These are phyloP conservation scores for Pavo muticus DNA, from an alignment of 2,113 vertebrate species.

Conservation along the genomic window DNA sequence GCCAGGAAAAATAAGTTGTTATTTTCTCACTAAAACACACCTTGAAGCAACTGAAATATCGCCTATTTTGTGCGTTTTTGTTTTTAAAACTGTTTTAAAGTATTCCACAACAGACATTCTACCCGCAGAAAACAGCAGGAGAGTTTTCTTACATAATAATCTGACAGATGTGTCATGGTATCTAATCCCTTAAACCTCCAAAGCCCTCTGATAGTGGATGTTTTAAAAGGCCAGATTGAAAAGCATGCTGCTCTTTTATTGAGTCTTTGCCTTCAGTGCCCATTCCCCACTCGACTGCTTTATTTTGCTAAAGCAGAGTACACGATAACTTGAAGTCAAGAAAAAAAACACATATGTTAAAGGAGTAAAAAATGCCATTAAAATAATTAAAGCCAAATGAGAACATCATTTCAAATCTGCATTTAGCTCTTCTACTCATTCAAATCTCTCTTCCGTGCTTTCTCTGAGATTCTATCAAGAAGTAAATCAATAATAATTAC, in stretches of 20 bases:
- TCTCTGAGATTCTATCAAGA: conserved; percentile 13
- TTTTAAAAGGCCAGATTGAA: conserved; percentile 83
- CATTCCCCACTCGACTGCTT: conserved; percentile 65
- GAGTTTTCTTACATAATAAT: conserved; percentile 83
- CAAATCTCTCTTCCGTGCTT: background rate
- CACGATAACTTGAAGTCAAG: conserved; percentile 59
- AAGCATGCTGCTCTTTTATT: conserved; percentile 84
- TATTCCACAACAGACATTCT: conserved; percentile 67
- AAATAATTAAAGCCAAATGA: conserved; percentile 20
- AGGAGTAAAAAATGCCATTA: conserved; percentile 54
- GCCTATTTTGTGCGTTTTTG: background rate
- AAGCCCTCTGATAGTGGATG: conserved; percentile 83
- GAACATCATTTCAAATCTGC: background rate
- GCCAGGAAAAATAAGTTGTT: background rate
- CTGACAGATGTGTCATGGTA: conserved; percentile 85
- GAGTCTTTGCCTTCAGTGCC: conserved; percentile 75
- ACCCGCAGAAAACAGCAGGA: conserved; percentile 76
- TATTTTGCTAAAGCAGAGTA: conserved; percentile 59
- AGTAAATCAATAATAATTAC: conserved; percentile 70
- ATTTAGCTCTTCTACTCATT: background rate
- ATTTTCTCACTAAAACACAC: conserved; percentile 12
- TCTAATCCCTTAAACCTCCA: conserved; percentile 86
- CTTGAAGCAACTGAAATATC: conserved; percentile 25
- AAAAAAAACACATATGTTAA: background rate
- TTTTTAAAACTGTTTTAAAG: conserved; percentile 35